A percentile compares a stretch with the other conserved stretches of the same genome.
These are phyloP conservation scores for Drosophila barbarae DNA, from an alignment of 2,888 invertebrate species.

Conservation along the genomic window DNA sequence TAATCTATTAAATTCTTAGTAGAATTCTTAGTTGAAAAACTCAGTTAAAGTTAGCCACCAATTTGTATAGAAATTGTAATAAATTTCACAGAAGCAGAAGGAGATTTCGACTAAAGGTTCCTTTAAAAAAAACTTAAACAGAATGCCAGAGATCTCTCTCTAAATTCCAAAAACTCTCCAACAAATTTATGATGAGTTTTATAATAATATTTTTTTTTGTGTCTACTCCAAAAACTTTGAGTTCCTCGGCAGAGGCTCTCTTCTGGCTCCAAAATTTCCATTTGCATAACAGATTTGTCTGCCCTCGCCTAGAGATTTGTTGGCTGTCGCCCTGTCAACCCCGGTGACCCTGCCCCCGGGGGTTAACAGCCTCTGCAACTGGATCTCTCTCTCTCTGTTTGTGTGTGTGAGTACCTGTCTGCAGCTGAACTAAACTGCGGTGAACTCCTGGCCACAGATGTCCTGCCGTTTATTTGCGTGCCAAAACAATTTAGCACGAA, in stretches of 20 bases:
- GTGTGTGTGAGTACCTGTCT: conserved; percentile 47
- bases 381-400: not conserved
- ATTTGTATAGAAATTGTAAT: too few species aligned
- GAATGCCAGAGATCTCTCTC: not conserved
- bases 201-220: conserved; percentile 3
- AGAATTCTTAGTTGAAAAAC: too few species aligned
- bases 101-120: not conserved
- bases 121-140: not conserved
- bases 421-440: conserved; percentile 13
- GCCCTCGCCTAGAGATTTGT: conserved; percentile 59
- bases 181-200: not conserved
- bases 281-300: conserved; percentile 56
- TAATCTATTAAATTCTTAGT: too few species aligned
- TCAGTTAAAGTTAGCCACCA: too few species aligned
- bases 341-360: conserved; percentile 43
- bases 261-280: conserved; percentile 9
- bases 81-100: not conserved
- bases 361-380: conserved; percentile 60
- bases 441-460: conserved; percentile 54
- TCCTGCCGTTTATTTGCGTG: conserved; percentile 72
- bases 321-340: conserved; percentile 52
- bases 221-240: not conserved
- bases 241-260: not conserved
- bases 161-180: not conserved
- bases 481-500: conserved; percentile 75